Evolutionary conservation across 2,113 vertebrate species (phyloP).

Genomic region (Pavo muticus): DNA sequence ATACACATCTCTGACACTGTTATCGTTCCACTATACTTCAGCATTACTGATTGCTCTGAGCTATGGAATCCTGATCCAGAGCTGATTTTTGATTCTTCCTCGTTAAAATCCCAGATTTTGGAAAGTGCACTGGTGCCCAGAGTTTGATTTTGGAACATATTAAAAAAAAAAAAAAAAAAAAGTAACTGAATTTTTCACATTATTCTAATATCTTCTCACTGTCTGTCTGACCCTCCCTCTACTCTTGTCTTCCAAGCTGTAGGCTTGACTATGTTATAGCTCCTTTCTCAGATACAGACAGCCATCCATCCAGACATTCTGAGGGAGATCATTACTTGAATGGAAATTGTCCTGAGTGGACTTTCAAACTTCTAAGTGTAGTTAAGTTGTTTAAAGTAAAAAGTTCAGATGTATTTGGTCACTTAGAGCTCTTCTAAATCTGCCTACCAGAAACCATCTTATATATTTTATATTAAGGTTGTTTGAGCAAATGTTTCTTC

Average conservation of each 20-base stretch:
- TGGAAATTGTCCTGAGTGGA: not conserved
- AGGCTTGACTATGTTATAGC: not conserved
- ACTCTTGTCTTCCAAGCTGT: not conserved
- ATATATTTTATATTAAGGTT: not conserved
- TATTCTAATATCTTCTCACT: not conserved
- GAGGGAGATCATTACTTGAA: not conserved
- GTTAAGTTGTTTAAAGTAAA: not conserved
- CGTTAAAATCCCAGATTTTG: not conserved
- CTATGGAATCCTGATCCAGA: not conserved
- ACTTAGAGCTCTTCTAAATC: not conserved
- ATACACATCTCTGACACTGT: constrained; percentile 50
- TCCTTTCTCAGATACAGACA: not conserved
- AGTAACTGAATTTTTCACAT: not conserved
- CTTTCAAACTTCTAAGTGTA: not conserved
- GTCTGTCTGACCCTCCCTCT: not conserved
- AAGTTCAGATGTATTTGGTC: not conserved
- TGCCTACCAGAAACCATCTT: not conserved
- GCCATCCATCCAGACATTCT: not conserved
- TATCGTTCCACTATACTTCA: not conserved
- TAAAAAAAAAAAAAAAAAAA: not conserved
- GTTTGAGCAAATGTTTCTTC: not conserved
- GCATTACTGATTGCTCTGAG: not conserved
- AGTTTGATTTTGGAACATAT: not conserved
- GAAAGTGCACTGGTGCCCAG: not conserved
- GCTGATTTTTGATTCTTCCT: not conserved